phyloP scores from a whole-genome alignment of 2,888 invertebrate genomes.

The Yponomeuta sedellus region DNA sequence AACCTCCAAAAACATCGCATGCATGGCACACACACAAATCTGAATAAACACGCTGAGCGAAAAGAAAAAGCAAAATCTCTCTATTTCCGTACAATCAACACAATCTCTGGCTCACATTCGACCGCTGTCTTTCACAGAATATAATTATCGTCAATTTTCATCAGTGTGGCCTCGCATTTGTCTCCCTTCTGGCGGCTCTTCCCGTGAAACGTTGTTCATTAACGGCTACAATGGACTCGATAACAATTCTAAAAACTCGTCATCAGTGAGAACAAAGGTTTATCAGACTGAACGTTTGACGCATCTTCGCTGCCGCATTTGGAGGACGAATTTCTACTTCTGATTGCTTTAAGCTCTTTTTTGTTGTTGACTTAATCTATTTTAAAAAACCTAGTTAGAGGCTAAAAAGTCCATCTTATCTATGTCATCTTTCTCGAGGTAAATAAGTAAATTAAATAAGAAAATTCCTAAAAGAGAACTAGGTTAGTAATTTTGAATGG shows the following conservation, averaged over 20 bases:
- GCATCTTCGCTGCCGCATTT: neutral
- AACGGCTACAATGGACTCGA: slow-evolving; percentile 53
- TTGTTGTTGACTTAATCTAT: neutral
- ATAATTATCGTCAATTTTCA: slow-evolving; percentile 36
- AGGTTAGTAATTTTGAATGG: slow-evolving; percentile 12
- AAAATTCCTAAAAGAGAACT: neutral
- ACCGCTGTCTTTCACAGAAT: slow-evolving; percentile 16
- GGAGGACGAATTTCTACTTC: neutral
- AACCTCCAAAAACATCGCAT: neutral
- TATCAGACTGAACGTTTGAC: slow-evolving; percentile 34
- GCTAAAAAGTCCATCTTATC: too few relatives aligned
- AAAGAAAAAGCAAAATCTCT: slow-evolving; percentile 2
- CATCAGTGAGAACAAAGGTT: slow-evolving; percentile 37
- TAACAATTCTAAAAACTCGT: slow-evolving; percentile 59
- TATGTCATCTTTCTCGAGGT: neutral
- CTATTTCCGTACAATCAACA: neutral
- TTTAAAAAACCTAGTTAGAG: too few relatives aligned
- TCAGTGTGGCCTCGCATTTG: slow-evolving; percentile 31
- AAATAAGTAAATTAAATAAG: neutral
- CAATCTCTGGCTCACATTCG: neutral
- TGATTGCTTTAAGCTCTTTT: neutral
- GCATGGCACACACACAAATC: neutral
- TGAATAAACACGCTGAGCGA: neutral
- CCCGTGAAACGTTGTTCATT: slow-evolving; percentile 51
- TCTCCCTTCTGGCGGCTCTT: slow-evolving; percentile 40